A percentile compares a stretch with the other conserved stretches of the same genome.
phyloP scores from a whole-genome alignment of 2,113 vertebrate genomes.

The Microcebus jonahi region DNA sequence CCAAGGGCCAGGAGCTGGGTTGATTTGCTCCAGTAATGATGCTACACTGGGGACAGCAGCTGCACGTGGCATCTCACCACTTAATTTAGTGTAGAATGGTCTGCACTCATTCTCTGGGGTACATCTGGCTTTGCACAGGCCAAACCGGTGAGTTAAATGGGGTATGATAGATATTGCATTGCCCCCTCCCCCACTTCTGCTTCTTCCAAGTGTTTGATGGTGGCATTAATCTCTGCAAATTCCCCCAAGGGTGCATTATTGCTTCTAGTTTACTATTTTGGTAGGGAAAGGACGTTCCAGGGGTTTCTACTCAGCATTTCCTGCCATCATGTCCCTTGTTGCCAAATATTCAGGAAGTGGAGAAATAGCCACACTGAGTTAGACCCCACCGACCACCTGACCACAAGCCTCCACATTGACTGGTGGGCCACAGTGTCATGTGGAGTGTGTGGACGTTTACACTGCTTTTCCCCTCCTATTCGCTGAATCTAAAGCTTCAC shows the following conservation, averaged over 20 bases:
- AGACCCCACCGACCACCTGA: background rate
- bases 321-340: too few species aligned
- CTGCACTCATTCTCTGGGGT: background rate
- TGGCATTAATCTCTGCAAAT: background rate
- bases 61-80: background rate
- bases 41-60: background rate
- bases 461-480: background rate
- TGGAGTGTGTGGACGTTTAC: background rate
- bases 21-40: background rate
- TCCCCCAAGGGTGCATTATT: background rate
- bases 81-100: background rate
- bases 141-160: background rate
- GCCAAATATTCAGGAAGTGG: background rate
- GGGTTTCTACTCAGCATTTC: background rate
- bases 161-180: too few species aligned
- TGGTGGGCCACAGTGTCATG: background rate
- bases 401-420: background rate
- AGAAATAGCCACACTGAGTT: background rate
- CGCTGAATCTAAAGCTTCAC: background rate
- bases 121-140: background rate
- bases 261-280: background rate
- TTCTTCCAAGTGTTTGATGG: background rate
- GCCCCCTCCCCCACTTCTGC: accelerated
- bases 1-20: background rate
- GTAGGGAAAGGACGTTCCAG: background rate